phyloP scores from a whole-genome alignment of 2,113 vertebrate genomes.

The Corvus moneduloides region DNA sequence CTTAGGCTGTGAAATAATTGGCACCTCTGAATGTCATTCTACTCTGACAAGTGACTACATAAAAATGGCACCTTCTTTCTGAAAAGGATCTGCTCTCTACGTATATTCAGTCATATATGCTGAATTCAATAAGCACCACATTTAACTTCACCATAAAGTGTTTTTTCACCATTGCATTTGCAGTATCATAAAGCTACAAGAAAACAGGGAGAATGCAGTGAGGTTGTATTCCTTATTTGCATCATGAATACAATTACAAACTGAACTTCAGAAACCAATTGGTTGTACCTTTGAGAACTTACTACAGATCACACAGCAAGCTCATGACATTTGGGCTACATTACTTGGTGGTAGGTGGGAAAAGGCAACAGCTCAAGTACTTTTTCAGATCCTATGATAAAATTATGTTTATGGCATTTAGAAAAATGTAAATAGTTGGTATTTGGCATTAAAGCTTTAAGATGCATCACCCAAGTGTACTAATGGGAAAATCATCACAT shows the following conservation, averaged over 20 bases:
- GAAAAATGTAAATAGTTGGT: constrained; percentile 1
- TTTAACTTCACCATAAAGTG: neutral
- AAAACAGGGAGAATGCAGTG: neutral
- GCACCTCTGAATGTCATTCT: constrained; percentile 8
- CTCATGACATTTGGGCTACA: neutral
- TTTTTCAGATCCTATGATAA: neutral
- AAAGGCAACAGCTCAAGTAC: neutral
- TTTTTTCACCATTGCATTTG: neutral
- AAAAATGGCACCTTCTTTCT: constrained; percentile 7
- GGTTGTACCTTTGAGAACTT: neutral
- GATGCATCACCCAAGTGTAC: neutral
- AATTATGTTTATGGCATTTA: neutral
- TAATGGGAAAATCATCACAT: neutral
- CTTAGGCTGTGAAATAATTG: constrained; percentile 39
- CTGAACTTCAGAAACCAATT: neutral
- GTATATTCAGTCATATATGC: neutral
- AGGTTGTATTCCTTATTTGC: neutral
- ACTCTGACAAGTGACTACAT: neutral
- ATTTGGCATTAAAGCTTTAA: neutral
- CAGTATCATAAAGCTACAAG: neutral
- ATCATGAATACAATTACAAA: neutral
- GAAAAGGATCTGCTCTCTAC: neutral
- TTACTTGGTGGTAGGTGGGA: neutral
- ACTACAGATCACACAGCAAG: neutral
- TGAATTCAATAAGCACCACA: neutral